Evolutionary conservation across 2,888 invertebrate species (phyloP).

Genomic region (Hermodice carunculata): DNA sequence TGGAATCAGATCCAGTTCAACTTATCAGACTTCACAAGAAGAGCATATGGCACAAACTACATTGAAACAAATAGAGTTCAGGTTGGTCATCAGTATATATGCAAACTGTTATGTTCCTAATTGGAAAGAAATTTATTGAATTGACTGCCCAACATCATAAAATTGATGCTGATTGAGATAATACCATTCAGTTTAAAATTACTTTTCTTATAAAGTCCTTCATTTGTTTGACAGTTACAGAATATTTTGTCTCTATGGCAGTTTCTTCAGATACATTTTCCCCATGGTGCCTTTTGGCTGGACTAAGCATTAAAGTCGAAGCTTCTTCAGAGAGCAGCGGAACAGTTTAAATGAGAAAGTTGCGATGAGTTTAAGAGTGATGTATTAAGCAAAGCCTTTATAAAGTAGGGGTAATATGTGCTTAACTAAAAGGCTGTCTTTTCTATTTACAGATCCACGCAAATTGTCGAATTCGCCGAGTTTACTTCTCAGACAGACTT

Average conservation of each 20-base stretch:
- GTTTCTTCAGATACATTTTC: too few species aligned
- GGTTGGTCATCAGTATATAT: slow-evolving; percentile 56
- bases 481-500: slow-evolving; percentile 93
- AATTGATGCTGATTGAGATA: too few species aligned
- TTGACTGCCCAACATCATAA: too few species aligned
- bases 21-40: slow-evolving; percentile 90
- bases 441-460: slow-evolving; percentile 86
- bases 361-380: background rate
- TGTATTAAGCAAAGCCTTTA: background rate
- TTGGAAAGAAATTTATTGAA: too few species aligned
- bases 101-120: too few species aligned
- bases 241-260: too few species aligned
- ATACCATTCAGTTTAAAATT: too few species aligned
- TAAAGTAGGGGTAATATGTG: too few species aligned
- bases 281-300: too few species aligned
- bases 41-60: slow-evolving; percentile 97
- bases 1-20: slow-evolving; percentile 96
- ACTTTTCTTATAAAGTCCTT: too few species aligned
- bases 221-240: too few species aligned
- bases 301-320: too few species aligned
- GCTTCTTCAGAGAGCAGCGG: background rate
- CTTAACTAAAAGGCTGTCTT: background rate
- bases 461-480: slow-evolving; percentile 91
- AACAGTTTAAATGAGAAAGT: background rate
- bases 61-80: slow-evolving; percentile 89